Evolutionary conservation across 92 coral and sea anemone genomes (phyloP).

Genomic region (Micromussa lordhowensis): DNA sequence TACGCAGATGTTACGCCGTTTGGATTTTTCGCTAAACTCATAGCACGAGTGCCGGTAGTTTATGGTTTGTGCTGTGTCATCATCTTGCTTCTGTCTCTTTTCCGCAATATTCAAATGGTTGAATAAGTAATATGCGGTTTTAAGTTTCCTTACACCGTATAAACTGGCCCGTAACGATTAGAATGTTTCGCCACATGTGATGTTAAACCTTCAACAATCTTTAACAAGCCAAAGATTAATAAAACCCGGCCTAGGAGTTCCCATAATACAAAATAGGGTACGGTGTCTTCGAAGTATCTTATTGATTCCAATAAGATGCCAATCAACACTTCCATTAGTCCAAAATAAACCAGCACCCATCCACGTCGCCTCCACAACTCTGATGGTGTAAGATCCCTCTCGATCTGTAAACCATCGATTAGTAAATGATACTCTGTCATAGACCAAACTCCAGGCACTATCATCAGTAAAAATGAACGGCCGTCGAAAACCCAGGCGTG

Average conservation of each 20-base stretch:
- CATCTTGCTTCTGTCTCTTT: background rate
- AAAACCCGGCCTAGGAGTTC: slow-evolving; percentile 47
- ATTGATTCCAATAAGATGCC: slow-evolving; percentile 43
- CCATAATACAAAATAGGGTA: slow-evolving; percentile 16
- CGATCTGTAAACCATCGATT: slow-evolving; percentile 55
- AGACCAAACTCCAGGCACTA: slow-evolving; percentile 31
- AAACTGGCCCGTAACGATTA: slow-evolving; percentile 13
- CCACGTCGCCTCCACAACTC: slow-evolving; percentile 55
- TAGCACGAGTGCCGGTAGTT: background rate
- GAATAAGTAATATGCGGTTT: slow-evolving; percentile 22
- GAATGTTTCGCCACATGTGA: slow-evolving; percentile 24
- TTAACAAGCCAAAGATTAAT: slow-evolving; percentile 50
- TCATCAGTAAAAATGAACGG: slow-evolving; percentile 42
- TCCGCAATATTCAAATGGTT: background rate
- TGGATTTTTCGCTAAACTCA: background rate
- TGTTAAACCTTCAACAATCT: slow-evolving; percentile 46
- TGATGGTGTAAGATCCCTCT: slow-evolving; percentile 15
- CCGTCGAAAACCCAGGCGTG: slow-evolving; percentile 41
- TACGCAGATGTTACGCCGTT: too few relatives aligned
- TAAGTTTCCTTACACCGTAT: slow-evolving; percentile 21
- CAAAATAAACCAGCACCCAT: slow-evolving; percentile 38
- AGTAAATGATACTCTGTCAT: slow-evolving; percentile 49
- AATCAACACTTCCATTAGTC: slow-evolving; percentile 34
- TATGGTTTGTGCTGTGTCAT: background rate
- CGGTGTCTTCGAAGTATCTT: slow-evolving; percentile 31